Base-by-base conservation (phyloP, 2,888 invertebrate species). In the Esperia sulphurella region DNA sequence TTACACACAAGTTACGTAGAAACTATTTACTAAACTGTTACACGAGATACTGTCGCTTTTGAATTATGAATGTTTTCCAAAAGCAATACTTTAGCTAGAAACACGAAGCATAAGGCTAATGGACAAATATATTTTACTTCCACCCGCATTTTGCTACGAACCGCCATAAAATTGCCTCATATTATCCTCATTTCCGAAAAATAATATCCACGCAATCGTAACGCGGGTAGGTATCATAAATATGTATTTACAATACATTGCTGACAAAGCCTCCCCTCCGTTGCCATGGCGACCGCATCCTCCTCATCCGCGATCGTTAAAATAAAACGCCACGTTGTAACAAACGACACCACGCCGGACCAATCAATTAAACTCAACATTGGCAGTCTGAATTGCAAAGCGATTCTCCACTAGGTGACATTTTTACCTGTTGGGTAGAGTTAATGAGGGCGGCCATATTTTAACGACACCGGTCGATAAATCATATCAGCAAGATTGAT, bases 401-500 rank as follows among this genome's bases (percentile, higher is more conserved):
- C 48, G 48, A 54, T 58, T 53, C 50, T 48, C 53, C 47, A 54
- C 51, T 21, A 5, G 21, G 52, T 48, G 51, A 58, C 54, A 57
- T 57, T 60, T 64, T 65, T 63, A 67, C 78, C 75, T 75, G 74
- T 68, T 67, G 68, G 59, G 57, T 57, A 49, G 54, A 68, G 64
- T 79, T 78, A 80, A 81, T 82, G 76, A 79, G 71, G 53, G 58
- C 61, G 63, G 63, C 68, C 75, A 73, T 81, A 83, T 81, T 84
- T 79, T 75, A 79, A 61, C 68, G 65, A 57, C 60, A 63, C 62
- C 57, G 54, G 63, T 59, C 70, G 63, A 84, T 86, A 83, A 80
- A 86, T 87, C 82, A 83, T 69, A 68, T 69, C 66, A 64, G 58
- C 68, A 73, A 79, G 78, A 82, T 82, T 80, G 79, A 82, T 82